Percentiles rank a stretch among this genome's conserved stretches.
Evolutionary conservation across 1,140 invertebrate genomes (phyloP).

Genomic region (Zophobas atratus): DNA sequence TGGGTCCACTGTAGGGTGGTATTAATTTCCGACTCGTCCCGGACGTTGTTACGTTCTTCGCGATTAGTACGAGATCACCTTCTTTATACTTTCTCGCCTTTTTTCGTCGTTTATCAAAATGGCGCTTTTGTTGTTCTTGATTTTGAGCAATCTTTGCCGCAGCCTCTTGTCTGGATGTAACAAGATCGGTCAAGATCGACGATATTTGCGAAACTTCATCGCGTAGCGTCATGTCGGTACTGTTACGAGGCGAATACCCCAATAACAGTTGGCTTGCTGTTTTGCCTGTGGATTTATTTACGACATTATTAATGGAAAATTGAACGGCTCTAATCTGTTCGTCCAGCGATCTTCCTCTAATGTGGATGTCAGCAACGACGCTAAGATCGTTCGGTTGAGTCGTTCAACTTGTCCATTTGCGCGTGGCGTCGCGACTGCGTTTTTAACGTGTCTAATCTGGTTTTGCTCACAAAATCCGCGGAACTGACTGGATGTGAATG

Average conservation of each 20-base stretch:
- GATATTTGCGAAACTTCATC: conserved; percentile 3
- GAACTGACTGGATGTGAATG: no score
- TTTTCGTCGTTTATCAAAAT: conserved; percentile 41
- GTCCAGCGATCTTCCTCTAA: conserved; percentile 52
- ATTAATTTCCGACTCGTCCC: conserved; percentile 56
- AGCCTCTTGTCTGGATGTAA: conserved; percentile 7
- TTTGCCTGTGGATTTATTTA: conserved; percentile 54
- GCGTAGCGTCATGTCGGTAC: no score
- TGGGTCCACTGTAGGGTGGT: conserved; percentile 55
- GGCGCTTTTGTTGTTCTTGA: conserved; percentile 19
- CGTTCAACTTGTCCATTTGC: no score
- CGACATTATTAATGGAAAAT: conserved; percentile 55
- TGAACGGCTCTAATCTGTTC: conserved; percentile 48
- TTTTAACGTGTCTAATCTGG: conserved; percentile 56
- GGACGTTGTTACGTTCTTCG: conserved; percentile 10
- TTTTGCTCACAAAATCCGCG: no score
- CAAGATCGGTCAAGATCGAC: conserved; percentile 9
- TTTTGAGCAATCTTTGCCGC: background rate
- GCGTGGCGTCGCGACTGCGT: conserved; percentile 55
- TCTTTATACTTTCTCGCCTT: conserved; percentile 32
- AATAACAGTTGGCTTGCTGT: conserved; percentile 28
- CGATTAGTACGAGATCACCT: conserved; percentile 55
- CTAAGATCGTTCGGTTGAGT: conserved; percentile 53
- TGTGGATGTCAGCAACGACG: conserved; percentile 37
- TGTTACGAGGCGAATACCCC: no score